Evolutionary conservation across 2,113 vertebrate genomes (phyloP).

Genomic region (Carollia perspicillata): DNA sequence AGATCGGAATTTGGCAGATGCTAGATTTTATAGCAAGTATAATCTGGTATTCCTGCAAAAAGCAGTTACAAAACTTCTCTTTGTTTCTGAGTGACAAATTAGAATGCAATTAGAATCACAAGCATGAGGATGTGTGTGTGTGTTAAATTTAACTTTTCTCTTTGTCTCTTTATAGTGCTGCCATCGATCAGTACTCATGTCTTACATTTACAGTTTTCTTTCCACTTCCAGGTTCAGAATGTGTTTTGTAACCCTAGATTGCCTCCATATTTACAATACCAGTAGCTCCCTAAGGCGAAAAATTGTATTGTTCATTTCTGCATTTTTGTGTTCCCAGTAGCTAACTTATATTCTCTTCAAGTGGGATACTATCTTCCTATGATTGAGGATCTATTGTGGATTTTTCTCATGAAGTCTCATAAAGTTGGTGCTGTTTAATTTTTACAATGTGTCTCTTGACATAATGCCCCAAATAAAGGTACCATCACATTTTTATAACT

Average conservation of each 20-base stretch:
- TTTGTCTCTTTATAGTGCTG: background rate
- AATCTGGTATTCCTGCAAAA: slow-evolving; percentile 32
- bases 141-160: background rate
- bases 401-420: background rate
- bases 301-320: background rate
- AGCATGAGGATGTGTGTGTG: background rate
- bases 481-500: background rate
- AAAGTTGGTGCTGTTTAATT: background rate
- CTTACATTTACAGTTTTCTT: background rate
- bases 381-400: background rate
- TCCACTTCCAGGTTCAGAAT: background rate
- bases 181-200: background rate
- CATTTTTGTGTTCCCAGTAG: background rate
- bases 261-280: background rate
- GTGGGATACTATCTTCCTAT: background rate
- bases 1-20: slow-evolving; percentile 55
- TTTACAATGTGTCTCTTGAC: background rate
- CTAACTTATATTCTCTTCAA: background rate
- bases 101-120: background rate
- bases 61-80: background rate
- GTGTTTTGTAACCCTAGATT: background rate
- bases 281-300: background rate
- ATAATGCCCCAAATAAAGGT: background rate
- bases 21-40: background rate
- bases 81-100: slow-evolving; percentile 37